Percentiles rank a stretch among this genome's conserved stretches.
Conservation (phyloP, 1,140 invertebrate species). For the Chymomyza costata region DNA sequence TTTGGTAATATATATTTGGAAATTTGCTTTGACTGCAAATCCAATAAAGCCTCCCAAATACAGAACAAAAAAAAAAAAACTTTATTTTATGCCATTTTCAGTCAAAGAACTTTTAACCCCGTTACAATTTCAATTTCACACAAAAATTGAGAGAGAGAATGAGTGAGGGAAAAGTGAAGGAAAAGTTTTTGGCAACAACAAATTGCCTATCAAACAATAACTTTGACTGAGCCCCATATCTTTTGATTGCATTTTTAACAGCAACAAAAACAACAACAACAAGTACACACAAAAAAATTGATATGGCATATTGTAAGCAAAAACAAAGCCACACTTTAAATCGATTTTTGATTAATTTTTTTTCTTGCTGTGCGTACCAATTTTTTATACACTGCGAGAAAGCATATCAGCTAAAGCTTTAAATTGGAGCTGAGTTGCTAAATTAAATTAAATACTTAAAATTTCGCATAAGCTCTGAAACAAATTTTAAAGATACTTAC, state of each 20-base stretch:
- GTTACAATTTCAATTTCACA: conserved; percentile 60
- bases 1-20: background rate
- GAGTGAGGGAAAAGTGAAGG: conserved; percentile 15
- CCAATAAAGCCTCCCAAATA: conserved; percentile 39
- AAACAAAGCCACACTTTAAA: conserved; percentile 59
- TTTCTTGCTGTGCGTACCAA: background rate
- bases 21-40: conserved; percentile 23
- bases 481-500: no score
- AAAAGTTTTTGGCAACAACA: conserved; percentile 45
- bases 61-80: conserved; percentile 27
- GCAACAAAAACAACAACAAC: conserved; percentile 37
- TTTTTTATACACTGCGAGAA: no score
- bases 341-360: conserved; percentile 69
- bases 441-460: no score
- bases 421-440: no score
- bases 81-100: no score
- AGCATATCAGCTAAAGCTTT: no score
- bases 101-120: background rate
- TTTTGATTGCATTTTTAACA: conserved; percentile 69
- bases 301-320: conserved; percentile 18
- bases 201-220: conserved; percentile 57
- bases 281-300: background rate
- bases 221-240: conserved; percentile 31
- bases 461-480: no score
- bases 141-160: conserved; percentile 24